Evolutionary conservation across 2,113 vertebrate species (phyloP).

Genomic region (Limanda limanda): DNA sequence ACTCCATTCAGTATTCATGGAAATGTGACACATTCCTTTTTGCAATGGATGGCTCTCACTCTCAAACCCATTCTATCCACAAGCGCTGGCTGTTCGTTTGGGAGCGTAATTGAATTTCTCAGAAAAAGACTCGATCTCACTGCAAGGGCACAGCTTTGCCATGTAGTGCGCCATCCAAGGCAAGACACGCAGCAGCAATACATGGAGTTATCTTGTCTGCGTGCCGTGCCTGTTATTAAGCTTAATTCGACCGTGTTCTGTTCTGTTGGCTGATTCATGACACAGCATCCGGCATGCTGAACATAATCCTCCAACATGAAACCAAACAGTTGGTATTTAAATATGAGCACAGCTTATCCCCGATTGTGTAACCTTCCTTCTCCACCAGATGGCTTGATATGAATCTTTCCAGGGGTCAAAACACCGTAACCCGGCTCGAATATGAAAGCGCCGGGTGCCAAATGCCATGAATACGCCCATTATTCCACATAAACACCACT

Average conservation of each 20-base stretch:
- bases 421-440: slow-evolving; percentile 47
- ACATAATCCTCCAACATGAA: slow-evolving; percentile 74
- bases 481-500: slow-evolving; percentile 27
- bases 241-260: slow-evolving; percentile 53
- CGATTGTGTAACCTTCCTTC: slow-evolving; percentile 67
- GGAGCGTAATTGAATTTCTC: slow-evolving; percentile 66
- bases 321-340: slow-evolving; percentile 70
- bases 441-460: slow-evolving; percentile 39
- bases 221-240: slow-evolving; percentile 55
- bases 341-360: slow-evolving; percentile 70
- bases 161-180: slow-evolving; percentile 1
- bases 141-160: slow-evolving; percentile 51
- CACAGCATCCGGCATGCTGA: slow-evolving; percentile 64
- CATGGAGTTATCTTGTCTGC: slow-evolving; percentile 28
- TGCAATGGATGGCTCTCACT: slow-evolving; percentile 60
- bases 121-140: slow-evolving; percentile 4
- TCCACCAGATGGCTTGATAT: slow-evolving; percentile 67
- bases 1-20: slow-evolving; percentile 72
- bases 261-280: slow-evolving; percentile 69
- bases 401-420: slow-evolving; percentile 59
- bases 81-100: slow-evolving; percentile 64
- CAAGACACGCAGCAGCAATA: background rate
- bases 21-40: slow-evolving; percentile 65
- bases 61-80: slow-evolving; percentile 49
- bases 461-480: slow-evolving; percentile 32